Evolutionary conservation across 2,888 invertebrate species (phyloP).

Genomic region (Sarcophaga rosellei): DNA sequence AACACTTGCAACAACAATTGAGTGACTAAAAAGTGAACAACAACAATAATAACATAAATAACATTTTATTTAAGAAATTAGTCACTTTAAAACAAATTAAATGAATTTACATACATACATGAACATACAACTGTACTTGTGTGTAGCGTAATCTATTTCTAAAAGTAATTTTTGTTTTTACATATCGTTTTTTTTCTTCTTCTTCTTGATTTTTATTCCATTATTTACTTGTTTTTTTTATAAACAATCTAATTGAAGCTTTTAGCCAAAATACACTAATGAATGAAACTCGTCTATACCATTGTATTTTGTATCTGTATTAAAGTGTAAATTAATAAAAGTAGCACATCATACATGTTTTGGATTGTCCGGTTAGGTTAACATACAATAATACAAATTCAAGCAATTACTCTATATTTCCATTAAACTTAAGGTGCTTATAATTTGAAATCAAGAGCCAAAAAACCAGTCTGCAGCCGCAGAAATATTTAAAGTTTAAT

Average conservation of each 20-base stretch:
- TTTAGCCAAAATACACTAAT: slow-evolving; percentile 71
- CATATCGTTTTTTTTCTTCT: not conserved
- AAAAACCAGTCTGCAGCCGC: slow-evolving; percentile 34
- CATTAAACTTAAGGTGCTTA: not conserved
- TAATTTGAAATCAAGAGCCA: not conserved
- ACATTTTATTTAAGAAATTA: not conserved
- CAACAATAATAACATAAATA: not conserved
- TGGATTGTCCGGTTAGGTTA: slow-evolving; percentile 21
- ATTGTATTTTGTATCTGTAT: slow-evolving; percentile 2
- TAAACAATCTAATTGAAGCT: slow-evolving; percentile 62
- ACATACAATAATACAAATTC: not conserved
- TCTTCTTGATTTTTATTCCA: not conserved
- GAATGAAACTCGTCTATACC: slow-evolving; percentile 63
- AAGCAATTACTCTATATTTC: not conserved
- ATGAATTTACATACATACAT: slow-evolving; percentile 7
- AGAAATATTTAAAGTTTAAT: not conserved
- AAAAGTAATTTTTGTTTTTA: slow-evolving; percentile 1
- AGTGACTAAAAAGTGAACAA: not conserved
- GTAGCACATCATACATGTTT: slow-evolving; percentile 60
- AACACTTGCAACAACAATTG: not conserved
- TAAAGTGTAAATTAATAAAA: slow-evolving; percentile 63
- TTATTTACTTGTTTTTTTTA: slow-evolving; percentile 37
- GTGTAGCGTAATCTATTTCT: not conserved
- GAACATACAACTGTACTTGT: not conserved
- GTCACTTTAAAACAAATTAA: slow-evolving; percentile 17